phyloP scores from a whole-genome alignment of 1,140 invertebrate genomes.

The Lepidurus packardi region DNA sequence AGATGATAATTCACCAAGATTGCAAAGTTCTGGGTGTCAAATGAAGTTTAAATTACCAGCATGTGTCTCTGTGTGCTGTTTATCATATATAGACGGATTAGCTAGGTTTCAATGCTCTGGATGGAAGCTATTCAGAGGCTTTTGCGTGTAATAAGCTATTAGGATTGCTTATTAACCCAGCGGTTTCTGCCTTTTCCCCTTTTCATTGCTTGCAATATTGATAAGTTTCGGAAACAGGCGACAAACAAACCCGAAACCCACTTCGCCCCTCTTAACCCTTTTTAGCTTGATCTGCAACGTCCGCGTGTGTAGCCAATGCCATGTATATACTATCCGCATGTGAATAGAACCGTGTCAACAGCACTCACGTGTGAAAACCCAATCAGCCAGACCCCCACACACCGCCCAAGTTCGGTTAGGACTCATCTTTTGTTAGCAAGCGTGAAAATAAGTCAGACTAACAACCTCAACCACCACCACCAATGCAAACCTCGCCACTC shows the following conservation, averaged over 20 bases:
- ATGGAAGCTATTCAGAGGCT: neutral
- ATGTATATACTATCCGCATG: neutral
- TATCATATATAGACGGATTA: neutral
- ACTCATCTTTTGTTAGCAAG: neutral
- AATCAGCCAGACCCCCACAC: neutral
- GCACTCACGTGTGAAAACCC: slow-evolving; percentile 18
- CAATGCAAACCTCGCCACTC: slow-evolving; percentile 15
- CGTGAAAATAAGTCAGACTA: slow-evolving; percentile 18
- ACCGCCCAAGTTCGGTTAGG: neutral
- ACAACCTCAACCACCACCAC: slow-evolving; percentile 16
- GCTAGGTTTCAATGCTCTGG: neutral
- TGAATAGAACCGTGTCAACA: slow-evolving; percentile 21
- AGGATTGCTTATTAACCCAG: slow-evolving; percentile 11
- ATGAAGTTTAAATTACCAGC: neutral
- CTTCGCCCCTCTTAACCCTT: neutral
- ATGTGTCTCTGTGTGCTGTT: neutral
- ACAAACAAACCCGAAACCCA: slow-evolving; percentile 1
- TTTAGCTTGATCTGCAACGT: slow-evolving; percentile 11
- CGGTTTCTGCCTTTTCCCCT: neutral
- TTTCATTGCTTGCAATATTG: neutral
- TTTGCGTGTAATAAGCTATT: neutral
- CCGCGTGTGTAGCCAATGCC: slow-evolving; percentile 3
- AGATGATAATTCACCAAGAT: no score
- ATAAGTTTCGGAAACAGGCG: neutral
- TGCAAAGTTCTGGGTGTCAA: neutral